phyloP scores from a whole-genome alignment of 2,113 vertebrate species.

The Nansenia antarctica region DNA sequence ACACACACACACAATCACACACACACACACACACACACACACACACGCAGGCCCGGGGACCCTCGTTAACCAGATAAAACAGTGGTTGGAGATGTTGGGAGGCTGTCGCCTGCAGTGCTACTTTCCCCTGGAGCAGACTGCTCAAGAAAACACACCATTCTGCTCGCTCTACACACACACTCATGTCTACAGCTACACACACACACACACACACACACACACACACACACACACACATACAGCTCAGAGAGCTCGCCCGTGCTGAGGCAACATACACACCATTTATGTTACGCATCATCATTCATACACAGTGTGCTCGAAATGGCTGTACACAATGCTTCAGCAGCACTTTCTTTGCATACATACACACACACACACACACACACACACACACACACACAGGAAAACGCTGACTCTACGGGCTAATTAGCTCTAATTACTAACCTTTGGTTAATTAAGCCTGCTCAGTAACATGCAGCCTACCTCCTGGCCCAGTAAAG shows the following conservation, averaged over 20 bases:
- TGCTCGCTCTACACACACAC: not conserved
- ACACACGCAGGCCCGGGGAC: not conserved
- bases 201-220: constrained; percentile 5
- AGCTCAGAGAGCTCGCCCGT: too few species aligned
- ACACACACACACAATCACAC: too few species aligned
- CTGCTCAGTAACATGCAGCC: constrained; percentile 50
- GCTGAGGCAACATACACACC: too few species aligned
- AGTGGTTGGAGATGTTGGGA: not conserved
- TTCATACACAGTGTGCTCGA: too few species aligned
- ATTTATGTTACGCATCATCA: too few species aligned
- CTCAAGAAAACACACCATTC: not conserved
- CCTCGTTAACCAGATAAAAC: not conserved
- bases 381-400: constrained; percentile 22
- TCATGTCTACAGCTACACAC: not conserved
- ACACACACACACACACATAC: constrained; percentile 12
- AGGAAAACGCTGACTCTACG: constrained; percentile 43
- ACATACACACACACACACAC: constrained; percentile 6
- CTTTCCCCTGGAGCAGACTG: not conserved
- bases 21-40: not conserved
- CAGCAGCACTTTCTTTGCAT: too few species aligned
- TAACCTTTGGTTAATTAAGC: constrained; percentile 60
- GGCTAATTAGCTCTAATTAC: constrained; percentile 63
- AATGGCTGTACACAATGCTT: too few species aligned
- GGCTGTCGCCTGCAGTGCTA: not conserved
- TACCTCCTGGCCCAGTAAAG: constrained; percentile 60